Percentiles rank a stretch among this genome's conserved stretches.
Evolutionary conservation across 2,797 vertebrate species (phyloP).

Genomic region (Xenopus petersii): DNA sequence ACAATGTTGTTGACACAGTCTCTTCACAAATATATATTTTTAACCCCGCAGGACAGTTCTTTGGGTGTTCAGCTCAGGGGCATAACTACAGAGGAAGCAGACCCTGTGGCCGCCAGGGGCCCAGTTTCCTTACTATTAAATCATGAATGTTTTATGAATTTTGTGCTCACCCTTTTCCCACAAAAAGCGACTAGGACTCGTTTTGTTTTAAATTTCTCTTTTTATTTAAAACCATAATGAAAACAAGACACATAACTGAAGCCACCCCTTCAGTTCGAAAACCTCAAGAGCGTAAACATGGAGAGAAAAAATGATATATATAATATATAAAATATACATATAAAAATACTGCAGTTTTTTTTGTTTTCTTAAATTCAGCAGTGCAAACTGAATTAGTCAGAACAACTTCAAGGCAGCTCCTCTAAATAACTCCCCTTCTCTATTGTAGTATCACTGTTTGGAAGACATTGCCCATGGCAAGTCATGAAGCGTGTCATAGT

Average conservation of each 20-base stretch:
- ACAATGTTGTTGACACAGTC: too few relatives aligned
- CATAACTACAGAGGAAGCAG: too few relatives aligned
- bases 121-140: too few relatives aligned
- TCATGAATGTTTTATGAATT: too few relatives aligned
- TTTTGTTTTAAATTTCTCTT: too few relatives aligned
- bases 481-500: neutral
- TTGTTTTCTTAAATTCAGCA: slow-evolving; percentile 37
- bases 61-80: too few relatives aligned
- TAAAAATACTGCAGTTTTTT: slow-evolving; percentile 44
- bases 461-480: slow-evolving; percentile 31
- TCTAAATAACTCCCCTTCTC: slow-evolving; percentile 10
- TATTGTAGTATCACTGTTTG: slow-evolving; percentile 34
- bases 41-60: too few relatives aligned
- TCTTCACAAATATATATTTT: too few relatives aligned
- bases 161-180: too few relatives aligned
- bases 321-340: slow-evolving; percentile 43
- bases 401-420: slow-evolving; percentile 37
- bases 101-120: too few relatives aligned
- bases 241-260: slow-evolving; percentile 36
- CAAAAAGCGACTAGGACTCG: too few relatives aligned
- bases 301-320: neutral
- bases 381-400: slow-evolving; percentile 43
- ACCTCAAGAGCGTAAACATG: too few relatives aligned
- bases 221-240: neutral
- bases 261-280: slow-evolving; percentile 18